A percentile compares a stretch with the other conserved stretches of the same genome.
These are phyloP conservation scores for Phengaris alcon DNA, from an alignment of 2,888 invertebrate genomes.

Conservation along the genomic window DNA sequence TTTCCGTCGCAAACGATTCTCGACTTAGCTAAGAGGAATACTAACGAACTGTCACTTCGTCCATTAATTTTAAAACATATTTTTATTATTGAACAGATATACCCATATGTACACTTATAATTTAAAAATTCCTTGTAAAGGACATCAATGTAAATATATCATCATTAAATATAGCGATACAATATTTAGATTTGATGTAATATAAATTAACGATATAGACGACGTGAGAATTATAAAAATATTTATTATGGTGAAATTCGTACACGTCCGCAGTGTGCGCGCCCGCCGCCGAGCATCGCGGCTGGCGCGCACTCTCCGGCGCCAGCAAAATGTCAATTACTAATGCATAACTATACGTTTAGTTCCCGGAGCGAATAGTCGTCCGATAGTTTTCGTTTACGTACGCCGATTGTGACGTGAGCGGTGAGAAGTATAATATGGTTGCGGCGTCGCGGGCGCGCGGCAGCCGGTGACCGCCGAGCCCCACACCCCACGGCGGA, in stretches of 20 bases:
- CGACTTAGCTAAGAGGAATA: slow-evolving; percentile 73
- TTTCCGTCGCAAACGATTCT: slow-evolving; percentile 77
- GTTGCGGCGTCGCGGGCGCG: slow-evolving; percentile 48
- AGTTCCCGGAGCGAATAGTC: slow-evolving; percentile 22
- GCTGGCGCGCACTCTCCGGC: slow-evolving; percentile 17
- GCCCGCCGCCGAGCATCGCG: slow-evolving; percentile 7
- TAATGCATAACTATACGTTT: slow-evolving; percentile 45
- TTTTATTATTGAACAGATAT: slow-evolving; percentile 72
- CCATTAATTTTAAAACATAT: slow-evolving; percentile 78
- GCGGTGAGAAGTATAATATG: slow-evolving; percentile 74
- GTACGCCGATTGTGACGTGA: slow-evolving; percentile 35
- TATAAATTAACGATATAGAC: slow-evolving; percentile 59
- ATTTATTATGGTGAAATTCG: slow-evolving; percentile 53
- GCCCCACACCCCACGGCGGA: slow-evolving; percentile 45
- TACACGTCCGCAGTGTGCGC: slow-evolving; percentile 33
- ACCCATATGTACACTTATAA: slow-evolving; percentile 69
- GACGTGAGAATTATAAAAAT: slow-evolving; percentile 65
- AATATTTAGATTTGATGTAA: slow-evolving; percentile 64
- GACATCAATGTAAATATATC: slow-evolving; percentile 70
- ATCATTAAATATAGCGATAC: slow-evolving; percentile 63
- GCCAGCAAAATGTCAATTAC: slow-evolving; percentile 45
- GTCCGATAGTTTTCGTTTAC: slow-evolving; percentile 24
- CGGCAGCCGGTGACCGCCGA: slow-evolving; percentile 46
- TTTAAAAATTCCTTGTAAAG: slow-evolving; percentile 70
- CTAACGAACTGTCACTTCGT: slow-evolving; percentile 79